Percentiles rank a stretch among this genome's conserved stretches.
phyloP scores from a whole-genome alignment of 1,140 invertebrate genomes.

The Araneus ventricosus region DNA sequence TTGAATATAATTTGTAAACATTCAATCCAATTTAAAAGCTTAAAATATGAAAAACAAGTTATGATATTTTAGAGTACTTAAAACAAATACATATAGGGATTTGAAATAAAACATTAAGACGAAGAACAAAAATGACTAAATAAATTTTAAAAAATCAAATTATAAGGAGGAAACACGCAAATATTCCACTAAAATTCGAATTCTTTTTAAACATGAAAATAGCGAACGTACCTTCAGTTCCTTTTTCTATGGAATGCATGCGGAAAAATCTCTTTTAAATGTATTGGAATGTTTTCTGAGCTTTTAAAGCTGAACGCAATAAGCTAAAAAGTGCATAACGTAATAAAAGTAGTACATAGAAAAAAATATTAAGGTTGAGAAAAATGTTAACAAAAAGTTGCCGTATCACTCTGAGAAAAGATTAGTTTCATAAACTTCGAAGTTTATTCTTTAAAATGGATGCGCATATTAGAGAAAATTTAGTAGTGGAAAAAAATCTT shows the following conservation, averaged over 20 bases:
- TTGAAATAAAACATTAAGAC: background rate
- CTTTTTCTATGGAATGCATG: slow-evolving; percentile 75
- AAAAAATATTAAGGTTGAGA: slow-evolving; percentile 51
- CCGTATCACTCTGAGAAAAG: slow-evolving; percentile 50
- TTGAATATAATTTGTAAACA: too few species aligned
- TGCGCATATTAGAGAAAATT: too few species aligned
- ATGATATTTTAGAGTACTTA: background rate
- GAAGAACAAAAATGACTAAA: background rate
- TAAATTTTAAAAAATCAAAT: background rate
- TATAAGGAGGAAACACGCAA: background rate
- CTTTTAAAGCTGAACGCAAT: slow-evolving; percentile 74
- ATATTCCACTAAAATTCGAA: background rate
- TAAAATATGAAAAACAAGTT: too few species aligned
- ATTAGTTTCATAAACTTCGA: background rate
- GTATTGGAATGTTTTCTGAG: slow-evolving; percentile 76
- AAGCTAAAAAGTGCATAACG: slow-evolving; percentile 75
- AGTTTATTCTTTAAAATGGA: too few species aligned
- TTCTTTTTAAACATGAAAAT: slow-evolving; percentile 26
- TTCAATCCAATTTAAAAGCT: too few species aligned
- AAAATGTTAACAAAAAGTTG: slow-evolving; percentile 15
- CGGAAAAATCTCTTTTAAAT: slow-evolving; percentile 76
- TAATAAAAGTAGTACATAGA: slow-evolving; percentile 48
- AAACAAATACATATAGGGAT: background rate
- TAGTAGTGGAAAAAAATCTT: too few species aligned
- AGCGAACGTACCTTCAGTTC: slow-evolving; percentile 73